Evolutionary conservation across 2,113 vertebrate species (phyloP), one percentile per base, ranked within the genome.

Genomic region (Halcyon senegalensis): DNA sequence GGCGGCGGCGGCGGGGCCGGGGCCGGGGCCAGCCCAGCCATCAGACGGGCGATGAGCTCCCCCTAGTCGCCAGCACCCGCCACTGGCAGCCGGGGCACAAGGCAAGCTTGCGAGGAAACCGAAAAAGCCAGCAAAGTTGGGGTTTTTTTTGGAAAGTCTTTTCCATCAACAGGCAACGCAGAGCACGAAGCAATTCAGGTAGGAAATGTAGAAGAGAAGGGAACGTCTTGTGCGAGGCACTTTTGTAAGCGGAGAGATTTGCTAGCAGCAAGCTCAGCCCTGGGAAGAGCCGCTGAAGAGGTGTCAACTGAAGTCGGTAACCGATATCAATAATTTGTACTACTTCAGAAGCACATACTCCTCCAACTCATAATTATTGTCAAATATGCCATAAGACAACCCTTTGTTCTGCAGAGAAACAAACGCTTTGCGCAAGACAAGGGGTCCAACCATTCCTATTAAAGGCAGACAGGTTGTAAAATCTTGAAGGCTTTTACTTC

Each of bases 21-120:
- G 51, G 83, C 51, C 80, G 68, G 21, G 23, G 86, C 90, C 83
- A 11, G 28, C 50, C 15, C 53, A 1, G 73, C 94, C 94, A 98
- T 98, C 76, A 80, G 63, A 94, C 98, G 75, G 98, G 96, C 98
- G 91, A 88, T 31, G 98, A 98, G 98, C 98, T 96, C 98, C 98
- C 98, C 98, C 98, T 98, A 98, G 98, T 97, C 79, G 98, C 81
- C 96, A 79, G 13, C 12, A 31, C 11, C 79, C 87, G 97, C 82
- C 94, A 97, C 67, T 96, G 87, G 68, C 91, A 68, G 93, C 93
- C 88, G 50, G 41, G 46, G 79, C 90, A 23, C 69, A 17, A 74
- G 68, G 76, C 90, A 84, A 58, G 28, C 96, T 92, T 53, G 85
- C 92, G 56, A 78, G 80, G 78, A 86, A 28, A 85, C 94, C 73